Evolutionary conservation across 2,888 invertebrate species (phyloP).

Genomic region (Fragum fragum): DNA sequence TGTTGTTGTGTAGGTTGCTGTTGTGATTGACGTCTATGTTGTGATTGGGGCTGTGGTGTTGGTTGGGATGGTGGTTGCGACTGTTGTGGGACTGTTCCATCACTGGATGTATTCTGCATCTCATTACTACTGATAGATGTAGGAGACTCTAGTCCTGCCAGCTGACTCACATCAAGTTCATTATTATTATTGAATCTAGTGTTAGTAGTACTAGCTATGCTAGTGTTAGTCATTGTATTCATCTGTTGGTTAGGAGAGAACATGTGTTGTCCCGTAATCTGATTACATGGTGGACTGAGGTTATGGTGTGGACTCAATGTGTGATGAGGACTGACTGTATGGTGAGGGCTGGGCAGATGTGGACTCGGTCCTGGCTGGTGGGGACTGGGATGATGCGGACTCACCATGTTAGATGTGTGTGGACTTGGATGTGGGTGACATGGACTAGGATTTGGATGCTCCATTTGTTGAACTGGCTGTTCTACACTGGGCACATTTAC

Average conservation of each 20-base stretch:
- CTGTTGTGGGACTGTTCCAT: slow-evolving; percentile 86
- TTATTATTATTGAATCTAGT: slow-evolving; percentile 65
- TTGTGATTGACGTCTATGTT: slow-evolving; percentile 23
- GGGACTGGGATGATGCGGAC: slow-evolving; percentile 64
- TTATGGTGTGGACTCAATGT: slow-evolving; percentile 64
- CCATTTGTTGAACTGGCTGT: slow-evolving; percentile 58
- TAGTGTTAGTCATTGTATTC: slow-evolving; percentile 62
- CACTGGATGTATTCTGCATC: slow-evolving; percentile 90
- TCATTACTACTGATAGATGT: slow-evolving; percentile 94
- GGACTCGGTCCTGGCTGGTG: slow-evolving; percentile 71
- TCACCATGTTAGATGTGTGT: slow-evolving; percentile 60
- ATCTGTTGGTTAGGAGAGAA: slow-evolving; percentile 65
- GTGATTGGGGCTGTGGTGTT: slow-evolving; percentile 24
- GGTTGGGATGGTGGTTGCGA: slow-evolving; percentile 67
- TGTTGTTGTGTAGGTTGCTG: slow-evolving; percentile 38
- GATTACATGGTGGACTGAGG: slow-evolving; percentile 65
- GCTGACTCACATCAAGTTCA: slow-evolving; percentile 93
- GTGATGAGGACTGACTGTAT: slow-evolving; percentile 59
- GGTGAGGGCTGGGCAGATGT: slow-evolving; percentile 59
- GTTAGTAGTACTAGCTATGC: slow-evolving; percentile 64
- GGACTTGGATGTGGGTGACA: slow-evolving; percentile 66
- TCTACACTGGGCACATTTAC: slow-evolving; percentile 69
- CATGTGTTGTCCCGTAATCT: slow-evolving; percentile 56
- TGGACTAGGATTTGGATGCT: slow-evolving; percentile 65
- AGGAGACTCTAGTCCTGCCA: slow-evolving; percentile 95